These are phyloP conservation scores for Florisuga fusca DNA, from an alignment of 2,797 vertebrate genomes.

Conservation along the genomic window DNA sequence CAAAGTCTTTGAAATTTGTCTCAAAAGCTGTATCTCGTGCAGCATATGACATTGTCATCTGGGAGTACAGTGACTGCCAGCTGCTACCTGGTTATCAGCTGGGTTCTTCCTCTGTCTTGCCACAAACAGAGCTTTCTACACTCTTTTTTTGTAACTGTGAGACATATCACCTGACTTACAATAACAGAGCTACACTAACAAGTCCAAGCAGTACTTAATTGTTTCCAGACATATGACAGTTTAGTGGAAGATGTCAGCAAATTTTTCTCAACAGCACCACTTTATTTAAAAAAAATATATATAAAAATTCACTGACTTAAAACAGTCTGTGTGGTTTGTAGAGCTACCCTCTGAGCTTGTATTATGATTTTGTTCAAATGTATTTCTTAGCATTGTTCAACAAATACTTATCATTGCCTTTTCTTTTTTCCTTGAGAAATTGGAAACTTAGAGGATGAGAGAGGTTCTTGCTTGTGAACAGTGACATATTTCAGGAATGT, in stretches of 20 bases:
- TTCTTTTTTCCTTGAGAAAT: neutral
- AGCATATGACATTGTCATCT: neutral
- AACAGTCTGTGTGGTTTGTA: neutral
- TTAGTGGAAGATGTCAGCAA: neutral
- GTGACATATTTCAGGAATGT: neutral
- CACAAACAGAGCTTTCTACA: neutral
- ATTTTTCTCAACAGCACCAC: neutral
- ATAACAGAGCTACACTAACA: neutral
- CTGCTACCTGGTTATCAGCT: neutral
- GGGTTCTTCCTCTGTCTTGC: neutral
- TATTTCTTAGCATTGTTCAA: neutral
- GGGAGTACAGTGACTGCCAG: neutral
- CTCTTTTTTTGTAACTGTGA: neutral
- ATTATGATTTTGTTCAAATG: neutral
- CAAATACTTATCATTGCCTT: neutral
- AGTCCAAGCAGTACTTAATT: neutral
- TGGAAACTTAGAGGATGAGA: neutral
- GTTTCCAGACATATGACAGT: neutral
- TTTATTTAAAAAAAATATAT: neutral
- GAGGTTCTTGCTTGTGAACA: neutral
- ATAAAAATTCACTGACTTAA: neutral
- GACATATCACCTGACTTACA: neutral
- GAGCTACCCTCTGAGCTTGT: neutral
- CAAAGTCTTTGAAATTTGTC: neutral
- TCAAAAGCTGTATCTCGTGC: neutral